A percentile compares a stretch with the other conserved stretches of the same genome.
phyloP scores from a whole-genome alignment of 2,888 invertebrate species.

The Bombylius discolor region DNA sequence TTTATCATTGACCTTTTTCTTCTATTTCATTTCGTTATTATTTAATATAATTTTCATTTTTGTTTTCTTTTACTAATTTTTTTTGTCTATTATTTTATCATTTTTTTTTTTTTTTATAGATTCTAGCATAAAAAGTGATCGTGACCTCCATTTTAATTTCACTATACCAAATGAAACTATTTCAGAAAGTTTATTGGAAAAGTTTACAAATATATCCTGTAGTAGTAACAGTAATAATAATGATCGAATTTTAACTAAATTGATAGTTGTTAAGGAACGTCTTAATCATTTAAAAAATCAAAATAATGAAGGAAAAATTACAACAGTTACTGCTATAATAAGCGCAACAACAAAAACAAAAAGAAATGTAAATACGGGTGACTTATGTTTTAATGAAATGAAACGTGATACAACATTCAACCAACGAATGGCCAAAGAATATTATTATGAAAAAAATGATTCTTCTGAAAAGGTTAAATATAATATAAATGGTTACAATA shows the following conservation, averaged over 20 bases:
- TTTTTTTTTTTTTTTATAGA: conserved; percentile 6
- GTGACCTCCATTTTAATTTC: conserved; percentile 16
- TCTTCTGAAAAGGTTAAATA: background rate
- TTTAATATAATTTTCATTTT: too few relatives aligned
- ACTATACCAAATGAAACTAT: conserved; percentile 38
- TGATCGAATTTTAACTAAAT: conserved; percentile 15
- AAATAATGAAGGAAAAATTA: background rate
- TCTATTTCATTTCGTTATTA: too few relatives aligned
- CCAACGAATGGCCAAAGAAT: background rate
- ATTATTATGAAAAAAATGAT: too few relatives aligned
- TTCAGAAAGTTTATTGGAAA: conserved; percentile 55
- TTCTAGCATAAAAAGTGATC: conserved; percentile 15
- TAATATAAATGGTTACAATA: background rate
- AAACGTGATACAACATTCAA: background rate
- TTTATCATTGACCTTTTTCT: too few relatives aligned
- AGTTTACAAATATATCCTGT: conserved; percentile 57
- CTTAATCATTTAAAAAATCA: background rate
- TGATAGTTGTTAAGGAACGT: conserved; percentile 15
- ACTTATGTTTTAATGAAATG: too few relatives aligned
- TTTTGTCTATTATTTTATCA: background rate
- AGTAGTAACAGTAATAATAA: conserved; percentile 5
- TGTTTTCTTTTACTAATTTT: background rate
- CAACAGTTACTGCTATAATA: background rate
- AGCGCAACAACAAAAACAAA: background rate
- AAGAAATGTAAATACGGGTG: too few relatives aligned